Evolutionary conservation across 1,140 invertebrate genomes (phyloP).

Genomic region (Planococcus citri): DNA sequence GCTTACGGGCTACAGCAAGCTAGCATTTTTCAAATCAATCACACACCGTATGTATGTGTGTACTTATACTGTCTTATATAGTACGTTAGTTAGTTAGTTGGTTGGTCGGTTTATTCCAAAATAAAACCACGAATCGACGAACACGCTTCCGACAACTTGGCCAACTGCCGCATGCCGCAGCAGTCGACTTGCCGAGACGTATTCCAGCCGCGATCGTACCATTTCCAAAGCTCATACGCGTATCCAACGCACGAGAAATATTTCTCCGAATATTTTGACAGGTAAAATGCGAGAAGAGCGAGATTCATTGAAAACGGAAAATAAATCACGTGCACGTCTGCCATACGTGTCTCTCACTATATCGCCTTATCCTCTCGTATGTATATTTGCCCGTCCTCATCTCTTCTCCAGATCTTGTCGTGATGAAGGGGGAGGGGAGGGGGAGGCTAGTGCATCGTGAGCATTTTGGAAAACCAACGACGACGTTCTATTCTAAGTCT

Average conservation of each 20-base stretch:
- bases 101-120: no score
- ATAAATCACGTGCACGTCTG: not conserved
- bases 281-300: not conserved
- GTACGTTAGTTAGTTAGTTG: no score
- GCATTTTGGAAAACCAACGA: not conserved
- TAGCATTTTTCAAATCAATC: no score
- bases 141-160: not conserved
- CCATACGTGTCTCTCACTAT: no score
- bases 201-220: not conserved
- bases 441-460: no score
- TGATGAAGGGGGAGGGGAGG: no score
- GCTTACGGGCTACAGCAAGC: no score
- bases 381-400: not conserved
- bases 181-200: not conserved
- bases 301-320: not conserved
- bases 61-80: no score
- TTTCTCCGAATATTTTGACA: constrained; percentile 10
- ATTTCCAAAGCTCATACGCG: not conserved
- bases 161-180: not conserved
- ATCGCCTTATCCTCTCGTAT: no score
- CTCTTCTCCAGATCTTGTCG: not conserved
- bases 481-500: constrained; percentile 1
- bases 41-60: no score
- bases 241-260: not conserved
- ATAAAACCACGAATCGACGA: no score